phyloP scores from a whole-genome alignment of 92 coral and sea anemone species.

The Phenganax stokvisi region DNA sequence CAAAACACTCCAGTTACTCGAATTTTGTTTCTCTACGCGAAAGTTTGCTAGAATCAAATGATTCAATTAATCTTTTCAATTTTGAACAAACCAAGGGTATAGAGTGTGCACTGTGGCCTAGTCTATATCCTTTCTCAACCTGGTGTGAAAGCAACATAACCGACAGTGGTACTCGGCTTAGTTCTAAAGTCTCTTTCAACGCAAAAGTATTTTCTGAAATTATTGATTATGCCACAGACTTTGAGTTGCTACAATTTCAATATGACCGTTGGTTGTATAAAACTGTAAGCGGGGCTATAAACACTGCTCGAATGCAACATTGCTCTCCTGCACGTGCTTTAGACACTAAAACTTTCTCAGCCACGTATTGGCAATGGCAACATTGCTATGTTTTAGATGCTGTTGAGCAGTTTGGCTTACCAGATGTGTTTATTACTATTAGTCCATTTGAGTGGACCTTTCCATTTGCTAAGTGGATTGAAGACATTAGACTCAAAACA shows the following conservation, averaged over 20 bases:
- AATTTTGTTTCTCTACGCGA: no score
- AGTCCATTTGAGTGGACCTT: constrained; percentile 28
- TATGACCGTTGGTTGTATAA: constrained; percentile 26
- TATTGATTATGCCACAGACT: background rate
- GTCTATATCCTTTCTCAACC: background rate
- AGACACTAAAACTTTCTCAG: constrained; percentile 5
- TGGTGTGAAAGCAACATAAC: constrained; percentile 21
- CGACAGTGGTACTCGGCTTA: background rate
- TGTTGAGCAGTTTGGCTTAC: constrained; percentile 8
- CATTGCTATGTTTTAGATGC: constrained; percentile 9
- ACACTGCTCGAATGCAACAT: background rate
- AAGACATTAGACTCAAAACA: background rate
- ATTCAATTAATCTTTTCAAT: no score
- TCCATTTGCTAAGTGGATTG: constrained; percentile 11
- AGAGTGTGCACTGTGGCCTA: background rate
- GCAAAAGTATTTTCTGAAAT: background rate
- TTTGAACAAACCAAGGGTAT: no score
- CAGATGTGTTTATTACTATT: constrained; percentile 10
- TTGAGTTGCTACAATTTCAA: constrained; percentile 14
- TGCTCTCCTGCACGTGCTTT: constrained; percentile 26
- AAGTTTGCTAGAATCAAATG: no score
- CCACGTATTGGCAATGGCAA: constrained; percentile 28
- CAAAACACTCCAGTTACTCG: no score
- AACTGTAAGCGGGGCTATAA: constrained; percentile 36
- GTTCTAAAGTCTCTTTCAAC: constrained; percentile 2